Conservation (phyloP, 2,797 vertebrate species). For the Pseudocheirus occidentalis region DNA sequence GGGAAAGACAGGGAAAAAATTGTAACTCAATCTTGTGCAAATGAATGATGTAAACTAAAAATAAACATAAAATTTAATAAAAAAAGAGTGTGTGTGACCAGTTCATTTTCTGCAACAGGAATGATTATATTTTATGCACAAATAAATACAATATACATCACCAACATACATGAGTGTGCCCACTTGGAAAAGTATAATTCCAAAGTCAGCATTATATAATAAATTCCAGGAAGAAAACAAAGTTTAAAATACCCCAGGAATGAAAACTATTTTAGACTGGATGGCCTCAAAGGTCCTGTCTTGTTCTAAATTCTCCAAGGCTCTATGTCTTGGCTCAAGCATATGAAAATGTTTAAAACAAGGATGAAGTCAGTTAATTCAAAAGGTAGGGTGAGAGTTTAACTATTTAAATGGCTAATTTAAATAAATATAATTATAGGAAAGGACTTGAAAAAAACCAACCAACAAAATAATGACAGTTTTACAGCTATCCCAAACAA, state of each 20-base stretch:
- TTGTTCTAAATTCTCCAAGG: neutral
- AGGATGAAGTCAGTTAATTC: neutral
- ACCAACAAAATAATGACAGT: neutral
- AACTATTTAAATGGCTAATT: slow-evolving; percentile 10
- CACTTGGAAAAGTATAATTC: neutral
- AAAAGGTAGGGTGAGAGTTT: slow-evolving; percentile 3
- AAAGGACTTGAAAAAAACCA: slow-evolving; percentile 4
- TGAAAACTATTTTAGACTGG: slow-evolving; percentile 19
- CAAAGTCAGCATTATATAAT: neutral
- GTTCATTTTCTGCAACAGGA: slow-evolving; percentile 48
- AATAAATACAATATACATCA: neutral
- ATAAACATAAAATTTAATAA: too few relatives aligned
- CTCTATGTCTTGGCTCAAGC: neutral
- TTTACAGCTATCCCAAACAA: slow-evolving; percentile 23
- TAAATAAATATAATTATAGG: neutral
- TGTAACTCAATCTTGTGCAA: too few relatives aligned
- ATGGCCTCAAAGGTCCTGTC: neutral
- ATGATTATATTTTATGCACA: slow-evolving; percentile 33
- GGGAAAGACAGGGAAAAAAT: too few relatives aligned
- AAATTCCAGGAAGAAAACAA: neutral
- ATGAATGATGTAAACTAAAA: too few relatives aligned
- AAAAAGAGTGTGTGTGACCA: neutral
- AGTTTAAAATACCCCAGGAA: neutral
- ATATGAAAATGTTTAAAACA: slow-evolving; percentile 12
- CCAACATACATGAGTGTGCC: neutral